These are phyloP conservation scores for Apostichopus leukothele DNA, from an alignment of 53 echinoderm and acorn worm species.

Conservation along the genomic window DNA sequence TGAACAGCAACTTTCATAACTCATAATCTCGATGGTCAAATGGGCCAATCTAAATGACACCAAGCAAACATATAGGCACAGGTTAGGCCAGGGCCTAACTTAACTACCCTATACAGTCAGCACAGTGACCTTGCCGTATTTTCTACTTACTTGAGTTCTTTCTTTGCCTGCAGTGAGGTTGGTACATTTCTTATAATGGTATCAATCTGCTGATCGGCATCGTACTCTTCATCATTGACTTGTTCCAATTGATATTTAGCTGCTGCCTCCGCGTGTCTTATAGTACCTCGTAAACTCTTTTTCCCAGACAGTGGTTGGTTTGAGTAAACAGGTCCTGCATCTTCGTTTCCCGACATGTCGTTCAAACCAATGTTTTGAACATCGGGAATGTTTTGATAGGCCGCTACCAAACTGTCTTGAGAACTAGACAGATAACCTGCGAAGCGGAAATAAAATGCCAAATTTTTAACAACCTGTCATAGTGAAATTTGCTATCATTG, in stretches of 20 bases:
- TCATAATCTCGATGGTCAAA: no score
- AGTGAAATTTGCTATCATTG: no score
- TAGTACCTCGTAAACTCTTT: background rate
- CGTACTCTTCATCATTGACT: background rate
- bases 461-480: no score
- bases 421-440: slow-evolving; percentile 5
- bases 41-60: no score
- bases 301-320: background rate
- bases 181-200: slow-evolving; percentile 38
- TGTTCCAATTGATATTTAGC: slow-evolving; percentile 25
- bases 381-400: background rate
- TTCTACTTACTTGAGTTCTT: slow-evolving; percentile 31
- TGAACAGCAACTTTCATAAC: no score
- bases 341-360: background rate
- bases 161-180: slow-evolving; percentile 38
- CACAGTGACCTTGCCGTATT: no score
- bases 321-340: background rate
- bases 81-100: no score
- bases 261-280: background rate
- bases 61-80: no score
- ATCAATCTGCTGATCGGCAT: slow-evolving; percentile 30
- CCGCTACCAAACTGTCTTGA: background rate
- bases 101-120: no score
- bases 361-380: background rate
- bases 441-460: background rate